A percentile compares a stretch with the other conserved stretches of the same genome.
phyloP scores from a whole-genome alignment of 2,113 vertebrate species.

The Lasiurus cinereus region DNA sequence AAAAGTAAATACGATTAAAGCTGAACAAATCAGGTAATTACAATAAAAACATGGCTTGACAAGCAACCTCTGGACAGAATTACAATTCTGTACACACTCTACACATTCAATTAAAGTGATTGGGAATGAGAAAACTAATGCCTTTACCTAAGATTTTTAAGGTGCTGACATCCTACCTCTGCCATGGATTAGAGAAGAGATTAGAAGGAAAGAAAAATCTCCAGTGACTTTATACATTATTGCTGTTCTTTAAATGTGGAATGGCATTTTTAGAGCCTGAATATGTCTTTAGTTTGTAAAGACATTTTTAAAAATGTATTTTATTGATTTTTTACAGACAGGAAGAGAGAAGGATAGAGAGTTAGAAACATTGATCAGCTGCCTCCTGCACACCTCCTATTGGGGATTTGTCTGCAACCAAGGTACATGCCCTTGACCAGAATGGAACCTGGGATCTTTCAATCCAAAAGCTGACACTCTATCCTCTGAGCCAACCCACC shows the following conservation, averaged over 20 bases:
- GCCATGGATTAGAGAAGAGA: constrained; percentile 12
- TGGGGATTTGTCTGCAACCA: no score
- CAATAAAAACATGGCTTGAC: constrained; percentile 89
- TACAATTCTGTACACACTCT: constrained; percentile 85
- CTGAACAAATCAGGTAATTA: constrained; percentile 91
- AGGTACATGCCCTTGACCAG: no score
- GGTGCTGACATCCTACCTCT: constrained; percentile 39
- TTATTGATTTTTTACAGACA: no score
- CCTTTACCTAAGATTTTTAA: constrained; percentile 76
- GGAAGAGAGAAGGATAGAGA: no score
- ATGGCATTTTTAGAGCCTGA: neutral
- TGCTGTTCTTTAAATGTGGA: neutral
- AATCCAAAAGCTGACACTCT: no score
- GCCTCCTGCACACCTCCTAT: no score
- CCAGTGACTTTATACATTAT: neutral
- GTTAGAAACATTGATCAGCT: no score
- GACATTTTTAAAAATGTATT: neutral
- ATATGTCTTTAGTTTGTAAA: neutral
- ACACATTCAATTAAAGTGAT: constrained; percentile 85
- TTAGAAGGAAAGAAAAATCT: neutral
- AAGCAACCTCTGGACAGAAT: constrained; percentile 90
- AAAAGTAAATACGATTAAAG: constrained; percentile 89
- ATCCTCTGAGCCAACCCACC: no score
- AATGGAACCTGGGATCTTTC: no score
- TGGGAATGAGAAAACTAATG: constrained; percentile 79